These are phyloP conservation scores for Chrysolina americana DNA, from an alignment of 2,888 invertebrate species.

Conservation along the genomic window DNA sequence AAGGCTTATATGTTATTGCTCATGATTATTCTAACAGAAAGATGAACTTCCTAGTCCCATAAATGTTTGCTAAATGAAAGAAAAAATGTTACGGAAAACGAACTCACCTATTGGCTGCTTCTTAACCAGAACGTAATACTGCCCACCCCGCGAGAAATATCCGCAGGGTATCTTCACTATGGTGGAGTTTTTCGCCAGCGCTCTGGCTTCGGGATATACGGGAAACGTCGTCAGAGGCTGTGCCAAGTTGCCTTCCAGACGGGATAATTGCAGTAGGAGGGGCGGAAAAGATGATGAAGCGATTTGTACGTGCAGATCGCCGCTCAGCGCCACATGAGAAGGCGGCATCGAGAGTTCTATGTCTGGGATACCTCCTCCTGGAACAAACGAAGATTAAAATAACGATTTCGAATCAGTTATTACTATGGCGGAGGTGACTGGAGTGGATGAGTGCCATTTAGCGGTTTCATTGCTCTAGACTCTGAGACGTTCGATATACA, in stretches of 20 bases:
- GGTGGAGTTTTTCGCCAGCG: conserved; percentile 64
- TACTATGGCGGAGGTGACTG: neutral
- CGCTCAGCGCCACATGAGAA: conserved; percentile 83
- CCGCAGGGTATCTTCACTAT: conserved; percentile 76
- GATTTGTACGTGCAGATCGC: conserved; percentile 83
- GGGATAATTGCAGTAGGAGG: conserved; percentile 68
- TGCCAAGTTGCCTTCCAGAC: conserved; percentile 67
- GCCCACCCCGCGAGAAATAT: conserved; percentile 81
- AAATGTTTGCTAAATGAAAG: too few relatives aligned
- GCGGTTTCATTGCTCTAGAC: neutral
- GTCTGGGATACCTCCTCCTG: conserved; percentile 65
- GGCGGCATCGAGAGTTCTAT: conserved; percentile 73
- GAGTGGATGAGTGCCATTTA: neutral
- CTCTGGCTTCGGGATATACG: conserved; percentile 66
- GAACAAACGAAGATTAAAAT: conserved; percentile 47
- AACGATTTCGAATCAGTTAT: neutral
- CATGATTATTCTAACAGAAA: too few relatives aligned
- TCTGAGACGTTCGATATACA: too few relatives aligned
- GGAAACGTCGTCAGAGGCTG: conserved; percentile 66
- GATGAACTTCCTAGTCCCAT: too few relatives aligned
- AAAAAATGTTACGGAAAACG: neutral
- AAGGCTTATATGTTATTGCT: too few relatives aligned
- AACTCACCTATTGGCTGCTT: conserved; percentile 59
- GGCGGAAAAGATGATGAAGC: conserved; percentile 68
- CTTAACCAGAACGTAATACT: conserved; percentile 73